A percentile compares a stretch with the other conserved stretches of the same genome.
Conservation (phyloP, 2,797 vertebrate genomes). For the Gobio occitaniae region DNA sequence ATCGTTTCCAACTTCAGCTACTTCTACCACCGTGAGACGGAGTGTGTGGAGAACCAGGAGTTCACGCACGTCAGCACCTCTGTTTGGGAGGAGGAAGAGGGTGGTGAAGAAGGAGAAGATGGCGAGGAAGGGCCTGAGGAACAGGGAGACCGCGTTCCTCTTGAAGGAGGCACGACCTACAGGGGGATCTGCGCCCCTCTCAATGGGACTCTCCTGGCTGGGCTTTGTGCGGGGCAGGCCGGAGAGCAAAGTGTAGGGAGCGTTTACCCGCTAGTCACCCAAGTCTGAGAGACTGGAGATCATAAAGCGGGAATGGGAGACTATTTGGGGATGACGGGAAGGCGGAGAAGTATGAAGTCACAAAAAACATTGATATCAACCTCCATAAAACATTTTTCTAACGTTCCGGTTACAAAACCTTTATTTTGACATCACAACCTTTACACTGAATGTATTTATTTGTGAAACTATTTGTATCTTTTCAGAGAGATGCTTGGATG, state of each 20-base stretch:
- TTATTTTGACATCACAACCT: background rate
- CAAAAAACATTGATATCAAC: background rate
- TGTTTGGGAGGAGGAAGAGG: slow-evolving; percentile 78
- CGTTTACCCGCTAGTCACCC: slow-evolving; percentile 77
- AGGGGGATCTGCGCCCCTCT: slow-evolving; percentile 67
- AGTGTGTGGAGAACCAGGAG: slow-evolving; percentile 81
- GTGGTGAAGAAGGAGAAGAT: slow-evolving; percentile 62
- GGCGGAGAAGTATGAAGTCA: background rate
- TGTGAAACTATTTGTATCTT: slow-evolving; percentile 32
- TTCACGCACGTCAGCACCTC: slow-evolving; percentile 82
- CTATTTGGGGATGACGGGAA: background rate
- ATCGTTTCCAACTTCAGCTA: slow-evolving; percentile 97
- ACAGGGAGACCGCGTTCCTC: slow-evolving; percentile 67
- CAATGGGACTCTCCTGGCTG: slow-evolving; percentile 75
- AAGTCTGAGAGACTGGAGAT: slow-evolving; percentile 75
- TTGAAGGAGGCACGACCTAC: slow-evolving; percentile 66
- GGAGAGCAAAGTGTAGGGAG: slow-evolving; percentile 60
- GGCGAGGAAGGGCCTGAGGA: slow-evolving; percentile 63
- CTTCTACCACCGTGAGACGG: slow-evolving; percentile 90
- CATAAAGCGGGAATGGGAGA: slow-evolving; percentile 6
- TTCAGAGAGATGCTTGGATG: slow-evolving; percentile 7
- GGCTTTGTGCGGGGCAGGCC: slow-evolving; percentile 69
- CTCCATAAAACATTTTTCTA: background rate
- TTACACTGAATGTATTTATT: slow-evolving; percentile 18
- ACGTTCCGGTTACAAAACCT: background rate